Conservation (phyloP, 2,888 invertebrate genomes). For the Cremastinae sp. region DNA sequence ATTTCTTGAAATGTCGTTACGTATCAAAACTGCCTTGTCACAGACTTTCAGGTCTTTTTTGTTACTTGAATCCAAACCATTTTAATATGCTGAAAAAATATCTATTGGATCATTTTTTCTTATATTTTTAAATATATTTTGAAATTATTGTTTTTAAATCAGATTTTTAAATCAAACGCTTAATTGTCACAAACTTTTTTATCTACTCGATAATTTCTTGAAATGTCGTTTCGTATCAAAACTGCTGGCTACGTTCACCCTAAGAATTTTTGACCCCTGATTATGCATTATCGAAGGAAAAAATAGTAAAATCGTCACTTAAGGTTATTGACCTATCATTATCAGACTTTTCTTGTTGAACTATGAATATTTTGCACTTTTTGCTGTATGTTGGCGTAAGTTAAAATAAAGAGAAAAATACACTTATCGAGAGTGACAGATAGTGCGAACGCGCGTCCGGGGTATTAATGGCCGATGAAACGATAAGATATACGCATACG, state of each 20-base stretch:
- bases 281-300: not conserved
- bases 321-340: too few relatives aligned
- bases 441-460: constrained; percentile 39
- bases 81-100: not conserved
- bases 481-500: constrained; percentile 64
- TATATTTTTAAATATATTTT: too few relatives aligned
- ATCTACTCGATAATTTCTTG: too few relatives aligned
- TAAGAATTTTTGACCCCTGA: not conserved
- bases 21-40: too few relatives aligned
- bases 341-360: not conserved
- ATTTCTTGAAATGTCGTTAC: too few relatives aligned
- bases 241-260: not conserved
- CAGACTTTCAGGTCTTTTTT: constrained; percentile 82
- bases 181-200: too few relatives aligned
- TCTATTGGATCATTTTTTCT: too few relatives aligned
- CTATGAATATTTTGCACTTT: not conserved
- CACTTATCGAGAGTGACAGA: constrained; percentile 32
- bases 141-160: too few relatives aligned
- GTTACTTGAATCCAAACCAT: not conserved
- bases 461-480: constrained; percentile 64
- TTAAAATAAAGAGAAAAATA: constrained; percentile 15
- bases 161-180: too few relatives aligned
- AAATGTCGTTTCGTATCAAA: too few relatives aligned
- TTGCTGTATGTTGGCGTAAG: not conserved
- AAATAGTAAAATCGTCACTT: not conserved